phyloP scores from a whole-genome alignment of 2,888 invertebrate genomes.

The Tromatobia lineatoria region DNA sequence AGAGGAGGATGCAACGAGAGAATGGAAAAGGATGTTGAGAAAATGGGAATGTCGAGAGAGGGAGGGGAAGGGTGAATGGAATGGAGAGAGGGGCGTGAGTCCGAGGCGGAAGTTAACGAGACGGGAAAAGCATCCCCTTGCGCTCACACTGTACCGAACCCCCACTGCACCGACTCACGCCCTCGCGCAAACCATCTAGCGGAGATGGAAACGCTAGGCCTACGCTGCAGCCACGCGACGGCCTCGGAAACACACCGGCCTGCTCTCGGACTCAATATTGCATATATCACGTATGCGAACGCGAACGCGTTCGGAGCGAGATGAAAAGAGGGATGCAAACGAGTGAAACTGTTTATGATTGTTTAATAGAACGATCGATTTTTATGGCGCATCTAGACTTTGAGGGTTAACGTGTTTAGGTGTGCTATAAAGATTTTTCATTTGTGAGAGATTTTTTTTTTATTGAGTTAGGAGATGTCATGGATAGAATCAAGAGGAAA shows the following conservation, averaged over 20 bases:
- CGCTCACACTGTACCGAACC: slow-evolving; percentile 19
- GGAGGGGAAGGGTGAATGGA: neutral
- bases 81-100: slow-evolving; percentile 1
- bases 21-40: neutral
- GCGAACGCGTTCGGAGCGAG: neutral
- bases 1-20: neutral
- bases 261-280: slow-evolving; percentile 23
- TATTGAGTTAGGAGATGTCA: no score
- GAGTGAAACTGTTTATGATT: slow-evolving; percentile 28
- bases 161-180: neutral
- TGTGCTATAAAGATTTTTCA: neutral
- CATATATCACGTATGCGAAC: neutral
- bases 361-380: slow-evolving; percentile 25
- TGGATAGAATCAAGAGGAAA: no score
- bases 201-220: slow-evolving; percentile 20
- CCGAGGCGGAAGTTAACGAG: slow-evolving; percentile 38
- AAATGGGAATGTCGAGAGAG: neutral
- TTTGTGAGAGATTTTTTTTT: neutral
- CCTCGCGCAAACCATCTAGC: neutral
- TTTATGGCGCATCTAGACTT: neutral
- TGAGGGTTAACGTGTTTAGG: neutral
- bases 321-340: slow-evolving; percentile 14
- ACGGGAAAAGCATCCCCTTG: slow-evolving; percentile 43
- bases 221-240: slow-evolving; percentile 23
- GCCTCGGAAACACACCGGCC: slow-evolving; percentile 1